Percentiles rank a stretch among this genome's conserved stretches.
These are phyloP conservation scores for Oikopleura vanhoeffeni DNA, from an alignment of 23 tunicate genomes.

Conservation along the genomic window DNA sequence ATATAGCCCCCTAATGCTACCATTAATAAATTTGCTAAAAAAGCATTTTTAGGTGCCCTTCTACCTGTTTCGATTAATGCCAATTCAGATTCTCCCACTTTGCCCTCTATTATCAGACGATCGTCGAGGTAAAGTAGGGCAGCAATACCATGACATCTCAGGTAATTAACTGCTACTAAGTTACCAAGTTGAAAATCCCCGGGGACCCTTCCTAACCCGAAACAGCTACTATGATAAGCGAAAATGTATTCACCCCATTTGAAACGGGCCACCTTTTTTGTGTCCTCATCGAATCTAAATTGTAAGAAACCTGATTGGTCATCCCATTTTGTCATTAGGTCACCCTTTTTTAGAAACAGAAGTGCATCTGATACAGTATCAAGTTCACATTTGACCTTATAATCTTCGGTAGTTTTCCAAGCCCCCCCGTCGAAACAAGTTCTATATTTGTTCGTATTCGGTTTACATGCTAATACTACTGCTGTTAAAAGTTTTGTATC, in stretches of 20 bases:
- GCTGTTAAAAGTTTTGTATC: too few relatives aligned
- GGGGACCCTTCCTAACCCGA: neutral
- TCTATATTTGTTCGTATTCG: too few relatives aligned
- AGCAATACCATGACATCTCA: neutral
- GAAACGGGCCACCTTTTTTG: neutral
- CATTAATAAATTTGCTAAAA: neutral
- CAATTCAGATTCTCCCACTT: too few relatives aligned
- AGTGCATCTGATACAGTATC: neutral
- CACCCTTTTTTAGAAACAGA: neutral
- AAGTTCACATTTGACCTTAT: neutral
- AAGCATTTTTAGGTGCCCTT: neutral
- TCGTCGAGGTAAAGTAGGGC: neutral
- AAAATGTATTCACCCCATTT: neutral
- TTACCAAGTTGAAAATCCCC: neutral
- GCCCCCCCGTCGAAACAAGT: neutral
- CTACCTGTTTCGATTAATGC: too few relatives aligned
- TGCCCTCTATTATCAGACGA: neutral
- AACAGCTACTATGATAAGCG: neutral
- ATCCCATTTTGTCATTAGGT: neutral
- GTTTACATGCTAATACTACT: too few relatives aligned
- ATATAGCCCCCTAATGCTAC: neutral
- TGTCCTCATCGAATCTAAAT: neutral
- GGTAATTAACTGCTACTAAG: neutral
- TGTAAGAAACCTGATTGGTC: neutral
- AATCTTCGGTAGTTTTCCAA: neutral